These are phyloP conservation scores for Dinothrombium tinctorium DNA, from an alignment of 1,140 invertebrate genomes.

Conservation along the genomic window DNA sequence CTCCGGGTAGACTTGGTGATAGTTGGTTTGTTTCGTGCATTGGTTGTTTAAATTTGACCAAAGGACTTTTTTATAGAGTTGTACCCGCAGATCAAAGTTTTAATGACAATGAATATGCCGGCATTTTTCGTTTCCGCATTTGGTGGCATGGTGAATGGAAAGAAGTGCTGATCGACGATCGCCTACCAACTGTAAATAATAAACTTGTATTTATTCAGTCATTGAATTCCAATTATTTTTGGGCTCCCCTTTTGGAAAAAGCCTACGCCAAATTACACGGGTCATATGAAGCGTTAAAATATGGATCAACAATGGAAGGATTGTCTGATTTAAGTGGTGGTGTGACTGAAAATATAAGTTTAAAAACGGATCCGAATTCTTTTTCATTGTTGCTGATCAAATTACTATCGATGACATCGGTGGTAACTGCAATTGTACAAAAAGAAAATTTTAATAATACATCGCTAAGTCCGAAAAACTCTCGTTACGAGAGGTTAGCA, in stretches of 20 bases:
- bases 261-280: slow-evolving; percentile 94
- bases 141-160: slow-evolving; percentile 94
- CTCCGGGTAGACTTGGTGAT: slow-evolving; percentile 66
- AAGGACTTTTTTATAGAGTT: slow-evolving; percentile 77
- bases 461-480: slow-evolving; percentile 27
- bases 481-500: slow-evolving; percentile 23
- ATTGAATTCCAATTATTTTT: slow-evolving; percentile 63
- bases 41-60: slow-evolving; percentile 43
- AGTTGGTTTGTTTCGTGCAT: slow-evolving; percentile 69
- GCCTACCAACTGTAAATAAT: slow-evolving; percentile 74
- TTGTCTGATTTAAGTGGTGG: slow-evolving; percentile 62
- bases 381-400: slow-evolving; percentile 39
- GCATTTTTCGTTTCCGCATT: slow-evolving; percentile 72
- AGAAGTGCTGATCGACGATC: slow-evolving; percentile 83
- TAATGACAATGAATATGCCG: slow-evolving; percentile 25
- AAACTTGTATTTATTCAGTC: slow-evolving; percentile 77
- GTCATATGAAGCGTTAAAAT: slow-evolving; percentile 88
- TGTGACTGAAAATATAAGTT: slow-evolving; percentile 44
- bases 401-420: slow-evolving; percentile 54
- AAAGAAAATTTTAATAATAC: slow-evolving; percentile 3
- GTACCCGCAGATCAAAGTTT: slow-evolving; percentile 82
- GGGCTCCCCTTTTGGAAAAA: slow-evolving; percentile 87
- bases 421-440: slow-evolving; percentile 49
- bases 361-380: slow-evolving; percentile 35
- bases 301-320: slow-evolving; percentile 60